Percentiles rank a stretch among this genome's conserved stretches.
Conservation (phyloP, 1,140 invertebrate species). For the Phymastichus coffea region DNA sequence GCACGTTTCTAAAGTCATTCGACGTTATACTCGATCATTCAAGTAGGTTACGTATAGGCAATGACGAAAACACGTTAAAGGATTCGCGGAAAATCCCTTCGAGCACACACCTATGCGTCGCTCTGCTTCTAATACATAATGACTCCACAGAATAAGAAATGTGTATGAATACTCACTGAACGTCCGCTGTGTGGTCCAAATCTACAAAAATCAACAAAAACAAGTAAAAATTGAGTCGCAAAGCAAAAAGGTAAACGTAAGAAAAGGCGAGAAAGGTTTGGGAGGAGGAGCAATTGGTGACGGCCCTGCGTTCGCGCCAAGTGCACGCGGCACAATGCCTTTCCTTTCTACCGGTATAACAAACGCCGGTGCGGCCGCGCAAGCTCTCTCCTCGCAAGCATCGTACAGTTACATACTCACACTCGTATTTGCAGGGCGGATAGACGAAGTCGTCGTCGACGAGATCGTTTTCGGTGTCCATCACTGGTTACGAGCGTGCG, state of each 20-base stretch:
- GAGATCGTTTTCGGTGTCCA: background rate
- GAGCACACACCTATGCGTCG: too few relatives aligned
- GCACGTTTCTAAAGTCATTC: background rate
- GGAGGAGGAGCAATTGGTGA: background rate
- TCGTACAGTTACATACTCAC: conserved; percentile 56
- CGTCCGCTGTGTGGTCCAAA: conserved; percentile 95
- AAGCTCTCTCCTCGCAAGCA: background rate
- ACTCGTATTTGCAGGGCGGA: conserved; percentile 69
- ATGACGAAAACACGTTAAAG: too few relatives aligned
- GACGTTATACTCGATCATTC: too few relatives aligned
- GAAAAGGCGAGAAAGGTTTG: background rate
- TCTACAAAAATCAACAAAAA: conserved; percentile 66
- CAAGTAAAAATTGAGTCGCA: too few relatives aligned
- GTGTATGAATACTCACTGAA: conserved; percentile 90
- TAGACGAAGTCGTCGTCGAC: conserved; percentile 58
- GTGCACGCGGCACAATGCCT: background rate
- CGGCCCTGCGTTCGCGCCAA: background rate
- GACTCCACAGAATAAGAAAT: too few relatives aligned
- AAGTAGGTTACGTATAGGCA: too few relatives aligned
- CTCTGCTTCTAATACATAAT: too few relatives aligned
- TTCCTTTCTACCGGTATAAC: background rate
- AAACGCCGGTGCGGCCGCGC: background rate
- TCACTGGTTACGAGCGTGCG: conserved; percentile 32
- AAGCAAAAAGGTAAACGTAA: background rate
- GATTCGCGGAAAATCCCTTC: too few relatives aligned